These are phyloP conservation scores for Virgularia gustaviana DNA, from an alignment of 92 coral and sea anemone species.

Conservation along the genomic window DNA sequence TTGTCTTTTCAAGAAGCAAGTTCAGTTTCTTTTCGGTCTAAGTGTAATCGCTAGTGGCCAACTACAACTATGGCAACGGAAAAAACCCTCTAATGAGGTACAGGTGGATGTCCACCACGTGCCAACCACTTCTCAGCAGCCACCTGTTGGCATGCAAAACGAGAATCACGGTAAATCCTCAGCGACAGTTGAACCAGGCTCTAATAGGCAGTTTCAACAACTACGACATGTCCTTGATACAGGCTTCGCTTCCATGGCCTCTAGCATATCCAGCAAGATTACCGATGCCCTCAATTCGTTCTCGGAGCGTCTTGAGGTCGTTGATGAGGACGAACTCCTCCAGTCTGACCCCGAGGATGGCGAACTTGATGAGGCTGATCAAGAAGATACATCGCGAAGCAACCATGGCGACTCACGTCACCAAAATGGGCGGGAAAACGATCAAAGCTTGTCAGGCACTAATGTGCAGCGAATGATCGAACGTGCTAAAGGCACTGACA, in stretches of 20 bases:
- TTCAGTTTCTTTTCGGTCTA: background rate
- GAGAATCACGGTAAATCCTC: background rate
- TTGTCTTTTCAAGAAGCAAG: background rate
- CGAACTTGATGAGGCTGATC: background rate
- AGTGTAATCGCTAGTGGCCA: background rate
- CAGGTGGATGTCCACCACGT: background rate
- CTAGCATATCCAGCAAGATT: conserved; percentile 40
- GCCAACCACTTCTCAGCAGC: background rate
- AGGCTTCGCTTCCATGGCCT: conserved; percentile 44
- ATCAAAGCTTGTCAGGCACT: background rate
- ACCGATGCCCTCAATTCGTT: conserved; percentile 43
- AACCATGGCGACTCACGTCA: conserved; percentile 1
- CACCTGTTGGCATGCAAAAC: background rate
- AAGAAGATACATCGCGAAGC: conserved; percentile 15
- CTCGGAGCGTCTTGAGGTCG: conserved; percentile 1
- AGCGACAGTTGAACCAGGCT: background rate
- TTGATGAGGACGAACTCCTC: background rate
- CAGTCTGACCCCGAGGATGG: conserved; percentile 4
- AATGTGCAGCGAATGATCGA: conserved; percentile 22
- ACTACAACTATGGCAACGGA: background rate
- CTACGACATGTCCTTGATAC: background rate
- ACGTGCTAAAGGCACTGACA: conserved; percentile 15
- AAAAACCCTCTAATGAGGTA: conserved; percentile 18
- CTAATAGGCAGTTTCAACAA: conserved; percentile 8
- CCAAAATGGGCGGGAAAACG: conserved; percentile 1